A percentile compares a stretch with the other conserved stretches of the same genome.
Conservation (phyloP, 2,113 vertebrate genomes). For the Pterocles burchelli region DNA sequence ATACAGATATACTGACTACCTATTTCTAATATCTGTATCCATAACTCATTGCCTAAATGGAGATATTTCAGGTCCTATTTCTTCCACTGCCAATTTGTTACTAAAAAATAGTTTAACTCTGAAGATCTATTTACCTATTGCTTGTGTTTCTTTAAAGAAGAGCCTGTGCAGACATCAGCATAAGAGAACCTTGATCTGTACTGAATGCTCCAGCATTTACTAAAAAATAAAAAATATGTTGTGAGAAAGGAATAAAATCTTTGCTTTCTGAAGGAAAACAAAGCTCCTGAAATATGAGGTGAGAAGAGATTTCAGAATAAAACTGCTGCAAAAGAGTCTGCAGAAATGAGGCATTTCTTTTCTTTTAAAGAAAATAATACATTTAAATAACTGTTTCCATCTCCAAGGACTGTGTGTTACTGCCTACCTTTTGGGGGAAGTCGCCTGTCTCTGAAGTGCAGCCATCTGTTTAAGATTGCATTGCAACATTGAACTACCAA, state of each 20-base stretch:
- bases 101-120: background rate
- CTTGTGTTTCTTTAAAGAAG: background rate
- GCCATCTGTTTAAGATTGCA: background rate
- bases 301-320: background rate
- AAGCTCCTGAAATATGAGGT: background rate
- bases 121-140: background rate
- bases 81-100: background rate
- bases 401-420: background rate
- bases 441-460: conserved; percentile 3
- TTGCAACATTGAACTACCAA: background rate
- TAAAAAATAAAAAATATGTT: background rate
- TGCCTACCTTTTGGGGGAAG: background rate
- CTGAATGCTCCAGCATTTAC: background rate
- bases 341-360: background rate
- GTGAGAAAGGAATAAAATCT: background rate
- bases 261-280: background rate
- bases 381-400: background rate
- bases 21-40: background rate
- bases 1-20: background rate
- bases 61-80: background rate
- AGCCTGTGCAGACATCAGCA: background rate
- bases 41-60: background rate
- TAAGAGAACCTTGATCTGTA: background rate
- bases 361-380: background rate
- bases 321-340: background rate